Base-by-base conservation (phyloP, 1,140 invertebrate species). In the Caenorhabditis inopinata region DNA sequence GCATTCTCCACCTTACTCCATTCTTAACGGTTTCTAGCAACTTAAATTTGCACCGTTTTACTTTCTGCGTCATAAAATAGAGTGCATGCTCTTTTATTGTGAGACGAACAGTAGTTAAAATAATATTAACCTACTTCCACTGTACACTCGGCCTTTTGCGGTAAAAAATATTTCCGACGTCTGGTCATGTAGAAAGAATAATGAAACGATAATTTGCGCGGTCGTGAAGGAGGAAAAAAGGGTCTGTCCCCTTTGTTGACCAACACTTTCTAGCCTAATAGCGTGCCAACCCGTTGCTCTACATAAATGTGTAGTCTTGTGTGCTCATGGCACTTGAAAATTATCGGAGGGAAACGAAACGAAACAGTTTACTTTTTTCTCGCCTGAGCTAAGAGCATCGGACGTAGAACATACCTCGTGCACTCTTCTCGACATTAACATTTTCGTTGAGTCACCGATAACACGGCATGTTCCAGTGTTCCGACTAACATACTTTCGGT, bases 361-460 rank as follows among this genome's bases (percentile, higher is more conserved):
- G 32, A 68, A 68, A 68, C 58, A 38, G 58, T 68, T 68, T 42
- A 7, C 18, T 51, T 23, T 51, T 51, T 51, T 51, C 1, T 51
- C 48, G 25, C 48, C 25, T 51, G 48, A 38, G 3, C 35, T 29
- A 68, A 38, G 12, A 51, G 21, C n/a, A n/a, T n/a, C n/a, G n/a
- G n/a, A n/a, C n/a, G n/a, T n/a, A 51, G n/a, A 51, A 58, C 58
- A 68, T 42, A 68, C 58, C 58, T 68, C 58, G 21, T 68, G 58
- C 9, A 68, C 58, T 21, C 58, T n/a, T 38, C 9, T 38, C 1
- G 58, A 68, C 32, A 68, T 68, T 42, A 38, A 14, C 2, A 18
- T 68, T 1, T 32, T 4, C 7, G 32, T 42, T 21, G 58, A 68
- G 11, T 68, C 58, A 11, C 27, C 58, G n/a, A 68, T 68, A 5